Base-by-base conservation (phyloP, 2,888 invertebrate genomes). In the Hydrotaea diabolus region DNA sequence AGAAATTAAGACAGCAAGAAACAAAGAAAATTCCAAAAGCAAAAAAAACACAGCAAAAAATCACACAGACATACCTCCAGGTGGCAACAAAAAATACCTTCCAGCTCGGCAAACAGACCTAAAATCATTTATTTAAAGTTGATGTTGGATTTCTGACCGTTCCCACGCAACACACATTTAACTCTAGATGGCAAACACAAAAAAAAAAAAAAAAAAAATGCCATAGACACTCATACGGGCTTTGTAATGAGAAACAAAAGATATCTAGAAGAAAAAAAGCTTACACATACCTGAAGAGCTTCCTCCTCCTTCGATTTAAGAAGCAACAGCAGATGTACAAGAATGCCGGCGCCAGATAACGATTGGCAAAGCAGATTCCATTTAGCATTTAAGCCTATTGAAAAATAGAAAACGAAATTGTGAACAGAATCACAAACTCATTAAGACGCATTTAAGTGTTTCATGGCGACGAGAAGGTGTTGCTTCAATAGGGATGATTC, bases 391-490 rank as follows among this genome's bases (percentile, higher is more conserved):
- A 31, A 23, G 59, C 26, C 26, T 57, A 15, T 4, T 43, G 9
- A 9, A 43, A 49, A n/a, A n/a, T 49, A 53, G 17, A 53, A 53
- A 57, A 57, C 17, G 23, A 9, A 23, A 26, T 4, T 13, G 26
- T 2, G 59, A 59, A 59, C 59, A 26, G 7, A 26, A 59, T 59
- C 26, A 59, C 23, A 59, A 59, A 23, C 59, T 26, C 59, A 59
- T 59, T 59, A 59, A 59, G 59, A 2, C 26, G 23, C 26, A 59
- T 59, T 59, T 59, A 59, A 59, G 26, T 15, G 26, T 59, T 59
- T 59, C 23, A 26, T 26, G 7, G 31, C 31, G 31, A 31, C 31
- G 31, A 7, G 31, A 31, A 31, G 31, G 31, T 31, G 31, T 31
- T 31, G 31, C 31, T 31, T 31, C 31, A n/a, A n/a, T n/a, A n/a